Evolutionary conservation across 2,797 vertebrate species (phyloP), one percentile per base, ranked within the genome.

Genomic region (Smutsia temminckii): DNA sequence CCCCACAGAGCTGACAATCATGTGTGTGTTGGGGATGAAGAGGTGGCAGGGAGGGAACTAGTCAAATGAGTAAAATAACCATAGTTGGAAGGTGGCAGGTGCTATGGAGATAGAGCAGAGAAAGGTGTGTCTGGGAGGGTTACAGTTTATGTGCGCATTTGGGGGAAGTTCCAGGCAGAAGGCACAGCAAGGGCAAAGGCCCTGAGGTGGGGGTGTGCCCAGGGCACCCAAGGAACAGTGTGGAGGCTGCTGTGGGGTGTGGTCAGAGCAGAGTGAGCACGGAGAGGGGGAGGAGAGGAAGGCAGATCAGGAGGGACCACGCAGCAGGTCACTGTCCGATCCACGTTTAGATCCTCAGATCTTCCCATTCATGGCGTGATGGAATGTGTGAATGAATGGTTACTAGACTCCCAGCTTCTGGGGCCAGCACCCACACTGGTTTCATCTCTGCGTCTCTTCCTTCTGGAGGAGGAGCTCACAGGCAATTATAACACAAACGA

Each of bases 241-340:
- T 40, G 34, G 55, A n/a, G 17, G 71, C 42, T 2, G 0, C 16
- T 4, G 40, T 6, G 46, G 1, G 0, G 20, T 4, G 40, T 6
- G 46, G 64, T 34, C 6, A 16, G 83, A 75, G 29, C 21, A 66
- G 64, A 83, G 17, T 13, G 40, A n/a, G 20, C 46, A 46, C 0
- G 13, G 8, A 13, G 42, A 3, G 46, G 57, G 27, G 23, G 23
- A 55, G 21, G 13, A 37, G 37, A 57, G 8, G 40, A 11, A 12
- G 40, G 40, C 49, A 13, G 46, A 18, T 27, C 6, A 3, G 1
- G 9, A 27, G 0, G 2, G 8, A 61, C 49, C 32, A 46, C 46
- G 11, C 8, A 0, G 10, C 1, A 3, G 34, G 51, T 40, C 8
- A 0, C 46, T 10, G 0, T 23, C 34, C n/a, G 59, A 23, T 20